Conservation (phyloP, 2,888 invertebrate species). For the Drosophila atroscutellata region DNA sequence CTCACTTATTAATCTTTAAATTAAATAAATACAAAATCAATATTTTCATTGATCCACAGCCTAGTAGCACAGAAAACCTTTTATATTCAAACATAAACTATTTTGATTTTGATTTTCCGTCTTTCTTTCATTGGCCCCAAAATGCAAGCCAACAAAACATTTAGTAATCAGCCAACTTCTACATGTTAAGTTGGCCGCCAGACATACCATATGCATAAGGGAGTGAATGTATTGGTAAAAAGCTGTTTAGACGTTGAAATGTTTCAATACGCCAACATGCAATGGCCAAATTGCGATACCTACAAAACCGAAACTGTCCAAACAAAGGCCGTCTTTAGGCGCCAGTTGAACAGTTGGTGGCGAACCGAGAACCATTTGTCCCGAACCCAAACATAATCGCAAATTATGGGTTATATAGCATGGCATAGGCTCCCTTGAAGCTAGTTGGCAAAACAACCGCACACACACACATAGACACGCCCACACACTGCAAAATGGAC, state of each 20-base stretch:
- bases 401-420: slow-evolving; percentile 76
- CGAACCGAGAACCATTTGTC: slow-evolving; percentile 18
- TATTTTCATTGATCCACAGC: not conserved
- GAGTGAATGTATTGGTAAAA: slow-evolving; percentile 24
- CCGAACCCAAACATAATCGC: slow-evolving; percentile 74
- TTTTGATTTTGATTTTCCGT: not conserved
- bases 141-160: slow-evolving; percentile 46
- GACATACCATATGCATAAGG: slow-evolving; percentile 13
- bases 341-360: slow-evolving; percentile 29
- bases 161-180: slow-evolving; percentile 46
- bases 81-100: not conserved
- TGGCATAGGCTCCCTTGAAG: slow-evolving; percentile 54
- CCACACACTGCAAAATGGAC: slow-evolving; percentile 30
- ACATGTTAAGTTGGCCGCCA: slow-evolving; percentile 25
- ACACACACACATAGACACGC: slow-evolving; percentile 14
- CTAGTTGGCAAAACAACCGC: slow-evolving; percentile 51
- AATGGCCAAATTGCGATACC: slow-evolving; percentile 73
- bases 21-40: not conserved
- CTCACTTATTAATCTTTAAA: not conserved
- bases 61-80: not conserved
- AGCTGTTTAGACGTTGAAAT: slow-evolving; percentile 57
- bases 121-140: slow-evolving; percentile 11
- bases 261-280: slow-evolving; percentile 77
- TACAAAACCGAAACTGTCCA: slow-evolving; percentile 43
- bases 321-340: slow-evolving; percentile 41